Base-by-base conservation (phyloP, 2,888 invertebrate species). In the Apodemia duryi region DNA sequence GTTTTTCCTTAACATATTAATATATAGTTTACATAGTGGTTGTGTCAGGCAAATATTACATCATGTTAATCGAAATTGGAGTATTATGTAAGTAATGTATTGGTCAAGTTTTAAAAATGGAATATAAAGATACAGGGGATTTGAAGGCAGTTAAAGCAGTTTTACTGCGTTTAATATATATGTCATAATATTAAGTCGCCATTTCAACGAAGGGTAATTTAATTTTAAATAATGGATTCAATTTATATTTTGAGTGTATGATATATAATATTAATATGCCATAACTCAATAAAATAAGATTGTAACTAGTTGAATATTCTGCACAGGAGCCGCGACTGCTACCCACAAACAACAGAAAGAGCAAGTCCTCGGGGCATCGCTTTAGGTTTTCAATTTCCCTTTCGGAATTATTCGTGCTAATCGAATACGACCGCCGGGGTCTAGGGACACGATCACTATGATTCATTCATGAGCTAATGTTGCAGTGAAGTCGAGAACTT, bases 371-470 rank as follows among this genome's bases (percentile, higher is more conserved):
- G 77, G 90, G 89, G 90, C 85, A 87, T 88, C 88, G 86, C 88
- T 87, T 86, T 84, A 87, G 90, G 89, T 90, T 90, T 91, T 91
- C 91, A 91, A 91, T 91, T 91, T 91, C 91, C 91, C 89, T 91
- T 91, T 91, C 88, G 84, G 87, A 88, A 91, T 91, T 88, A 91
- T 89, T 90, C 85, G 86, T 84, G 82, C 88, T 91, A 91, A 91
- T 91, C 90, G 90, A 90, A 88, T 88, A 87, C 88, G 86, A 87
- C 86, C 86, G 81, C 72, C 79, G 78, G 82, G 80, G 83, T 78
- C 83, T 75, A 75, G 83, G 82, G 82, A 82, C 81, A 74, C 83
- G 81, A 81, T 83, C 82, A 79, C 83, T 78, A 88, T 90, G 88
- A 90, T 89, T 90, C 90, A 91, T 90, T 90, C 90, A 89, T 90